Conservation (phyloP, 2,797 vertebrate species). For the Aldrovandia affinis region DNA sequence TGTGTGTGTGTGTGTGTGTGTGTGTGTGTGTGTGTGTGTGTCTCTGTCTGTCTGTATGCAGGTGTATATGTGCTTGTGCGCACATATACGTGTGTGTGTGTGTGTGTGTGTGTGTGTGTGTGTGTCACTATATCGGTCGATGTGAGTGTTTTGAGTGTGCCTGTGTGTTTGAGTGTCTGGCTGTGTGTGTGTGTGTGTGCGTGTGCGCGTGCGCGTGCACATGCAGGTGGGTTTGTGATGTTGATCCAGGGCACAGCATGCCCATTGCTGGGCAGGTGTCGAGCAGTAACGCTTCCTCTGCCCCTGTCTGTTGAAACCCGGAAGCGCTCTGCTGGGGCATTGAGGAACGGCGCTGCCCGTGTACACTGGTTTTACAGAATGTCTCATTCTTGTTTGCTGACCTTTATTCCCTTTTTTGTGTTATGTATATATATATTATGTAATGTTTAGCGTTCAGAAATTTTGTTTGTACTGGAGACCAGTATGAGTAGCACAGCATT, state of each 20-base stretch:
- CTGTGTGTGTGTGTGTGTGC: not conserved
- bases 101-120: not conserved
- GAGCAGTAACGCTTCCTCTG: conserved; percentile 17
- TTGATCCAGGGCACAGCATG: not conserved
- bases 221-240: too few species aligned
- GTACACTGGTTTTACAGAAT: conserved; percentile 32
- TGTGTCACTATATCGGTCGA: too few species aligned
- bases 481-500: conserved; percentile 29
- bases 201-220: not conserved
- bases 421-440: conserved; percentile 18
- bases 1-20: conserved; percentile 16
- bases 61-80: not conserved
- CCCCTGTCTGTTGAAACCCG: conserved; percentile 15
- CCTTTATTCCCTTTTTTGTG: not conserved
- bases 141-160: not conserved
- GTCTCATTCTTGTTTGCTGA: conserved; percentile 3
- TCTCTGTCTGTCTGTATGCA: not conserved
- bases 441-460: conserved; percentile 30
- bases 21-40: too few species aligned
- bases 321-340: not conserved
- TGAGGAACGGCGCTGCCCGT: not conserved
- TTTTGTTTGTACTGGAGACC: conserved; percentile 30
- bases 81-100: too few species aligned
- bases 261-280: not conserved
- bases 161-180: not conserved